Percentiles rank a stretch among this genome's conserved stretches.
These are phyloP conservation scores for Diprion similis DNA, from an alignment of 1,140 invertebrate genomes.

Conservation along the genomic window DNA sequence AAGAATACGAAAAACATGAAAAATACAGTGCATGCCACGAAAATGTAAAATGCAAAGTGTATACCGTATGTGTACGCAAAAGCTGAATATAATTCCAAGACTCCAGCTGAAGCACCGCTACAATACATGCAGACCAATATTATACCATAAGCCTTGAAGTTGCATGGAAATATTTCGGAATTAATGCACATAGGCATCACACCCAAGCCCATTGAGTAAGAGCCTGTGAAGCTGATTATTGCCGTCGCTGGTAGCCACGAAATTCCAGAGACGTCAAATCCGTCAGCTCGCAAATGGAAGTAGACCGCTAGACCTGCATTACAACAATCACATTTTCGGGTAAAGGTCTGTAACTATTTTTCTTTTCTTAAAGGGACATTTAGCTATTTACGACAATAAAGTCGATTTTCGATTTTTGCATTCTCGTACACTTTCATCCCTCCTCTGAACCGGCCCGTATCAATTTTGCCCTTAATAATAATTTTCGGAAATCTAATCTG, in stretches of 20 bases:
- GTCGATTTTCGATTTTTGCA: no score
- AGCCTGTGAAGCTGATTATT: constrained; percentile 70
- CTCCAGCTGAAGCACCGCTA: constrained; percentile 71
- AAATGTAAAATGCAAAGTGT: constrained; percentile 76
- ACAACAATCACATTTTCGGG: no score
- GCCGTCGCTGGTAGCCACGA: constrained; percentile 51
- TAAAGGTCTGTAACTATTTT: no score
- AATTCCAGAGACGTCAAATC: background rate
- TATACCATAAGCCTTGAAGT: constrained; percentile 71
- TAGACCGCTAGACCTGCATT: constrained; percentile 29
- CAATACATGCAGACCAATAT: constrained; percentile 71
- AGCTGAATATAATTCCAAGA: constrained; percentile 73
- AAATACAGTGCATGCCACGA: constrained; percentile 59
- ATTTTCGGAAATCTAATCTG: no score
- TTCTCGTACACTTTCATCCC: no score
- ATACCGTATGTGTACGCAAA: constrained; percentile 65
- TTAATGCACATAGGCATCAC: constrained; percentile 74
- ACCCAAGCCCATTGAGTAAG: constrained; percentile 72
- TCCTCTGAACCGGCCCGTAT: no score
- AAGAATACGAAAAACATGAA: constrained; percentile 63
- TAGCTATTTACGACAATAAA: no score
- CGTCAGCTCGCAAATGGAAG: background rate
- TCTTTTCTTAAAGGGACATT: no score
- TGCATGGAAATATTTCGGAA: constrained; percentile 75
- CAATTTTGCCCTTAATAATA: no score